Conservation (phyloP, 2,113 vertebrate genomes). For the Zingel zingel region DNA sequence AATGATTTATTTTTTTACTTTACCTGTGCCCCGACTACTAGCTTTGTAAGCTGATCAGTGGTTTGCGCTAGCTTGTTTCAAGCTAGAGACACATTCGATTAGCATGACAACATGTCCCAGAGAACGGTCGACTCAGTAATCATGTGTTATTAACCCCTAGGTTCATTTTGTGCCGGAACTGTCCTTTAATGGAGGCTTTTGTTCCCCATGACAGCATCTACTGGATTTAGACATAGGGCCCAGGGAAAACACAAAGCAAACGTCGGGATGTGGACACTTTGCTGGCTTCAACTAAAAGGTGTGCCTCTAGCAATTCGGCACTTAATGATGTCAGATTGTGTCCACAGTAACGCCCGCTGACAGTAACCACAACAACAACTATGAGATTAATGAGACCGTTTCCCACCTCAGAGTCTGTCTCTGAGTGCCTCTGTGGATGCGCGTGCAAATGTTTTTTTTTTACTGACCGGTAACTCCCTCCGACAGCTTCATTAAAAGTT, state of each 20-base stretch:
- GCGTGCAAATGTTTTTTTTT: slow-evolving; percentile 1
- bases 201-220: too few relatives aligned
- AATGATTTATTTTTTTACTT: too few relatives aligned
- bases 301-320: background rate
- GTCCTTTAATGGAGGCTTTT: too few relatives aligned
- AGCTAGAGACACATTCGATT: too few relatives aligned
- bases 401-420: slow-evolving; percentile 4
- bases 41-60: too few relatives aligned
- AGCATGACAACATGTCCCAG: too few relatives aligned
- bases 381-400: slow-evolving; percentile 50
- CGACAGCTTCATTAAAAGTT: slow-evolving; percentile 67
- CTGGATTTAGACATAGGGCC: too few relatives aligned
- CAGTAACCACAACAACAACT: slow-evolving; percentile 37
- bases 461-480: slow-evolving; percentile 44
- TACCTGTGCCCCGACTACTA: too few relatives aligned
- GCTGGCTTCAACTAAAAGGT: background rate
- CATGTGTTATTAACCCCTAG: too few relatives aligned
- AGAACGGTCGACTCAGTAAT: too few relatives aligned
- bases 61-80: too few relatives aligned
- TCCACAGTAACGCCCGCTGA: slow-evolving; percentile 14
- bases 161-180: too few relatives aligned
- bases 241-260: background rate
- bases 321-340: slow-evolving; percentile 24
- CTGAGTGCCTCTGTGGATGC: background rate
- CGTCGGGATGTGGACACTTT: background rate